Conservation (phyloP, 2,113 vertebrate species). For the Vimba vimba region DNA sequence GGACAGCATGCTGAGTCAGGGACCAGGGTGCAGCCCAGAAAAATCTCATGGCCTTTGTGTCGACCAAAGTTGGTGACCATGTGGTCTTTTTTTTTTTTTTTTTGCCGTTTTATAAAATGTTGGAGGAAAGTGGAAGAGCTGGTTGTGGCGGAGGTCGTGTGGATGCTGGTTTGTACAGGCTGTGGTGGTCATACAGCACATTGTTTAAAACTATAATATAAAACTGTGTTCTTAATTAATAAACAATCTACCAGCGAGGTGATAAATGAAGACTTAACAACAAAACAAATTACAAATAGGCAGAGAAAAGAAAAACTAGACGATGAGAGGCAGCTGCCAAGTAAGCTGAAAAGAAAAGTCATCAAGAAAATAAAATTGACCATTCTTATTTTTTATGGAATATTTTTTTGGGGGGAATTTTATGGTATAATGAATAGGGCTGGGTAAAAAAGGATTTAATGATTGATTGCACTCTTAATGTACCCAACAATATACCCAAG, state of each 20-base stretch:
- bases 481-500: neutral
- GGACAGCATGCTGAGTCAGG: neutral
- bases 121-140: neutral
- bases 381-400: too few species aligned
- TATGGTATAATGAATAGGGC: too few species aligned
- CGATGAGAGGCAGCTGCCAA: too few species aligned
- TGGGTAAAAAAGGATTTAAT: too few species aligned
- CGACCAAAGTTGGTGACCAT: neutral
- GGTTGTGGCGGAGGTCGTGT: neutral
- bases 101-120: neutral
- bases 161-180: neutral
- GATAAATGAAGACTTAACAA: too few species aligned
- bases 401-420: neutral
- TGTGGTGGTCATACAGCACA: neutral
- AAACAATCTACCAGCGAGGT: too few species aligned
- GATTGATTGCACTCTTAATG: neutral
- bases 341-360: too few species aligned
- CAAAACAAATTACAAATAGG: too few species aligned
- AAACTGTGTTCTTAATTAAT: too few species aligned
- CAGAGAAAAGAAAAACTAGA: too few species aligned
- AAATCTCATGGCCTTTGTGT: neutral
- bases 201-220: neutral
- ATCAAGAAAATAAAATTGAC: too few species aligned
- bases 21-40: neutral
- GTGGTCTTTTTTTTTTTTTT: neutral